Evolutionary conservation across 2,888 invertebrate genomes (phyloP), one percentile per base, ranked within the genome.

Genomic region (Drosophila flavopinicola): DNA sequence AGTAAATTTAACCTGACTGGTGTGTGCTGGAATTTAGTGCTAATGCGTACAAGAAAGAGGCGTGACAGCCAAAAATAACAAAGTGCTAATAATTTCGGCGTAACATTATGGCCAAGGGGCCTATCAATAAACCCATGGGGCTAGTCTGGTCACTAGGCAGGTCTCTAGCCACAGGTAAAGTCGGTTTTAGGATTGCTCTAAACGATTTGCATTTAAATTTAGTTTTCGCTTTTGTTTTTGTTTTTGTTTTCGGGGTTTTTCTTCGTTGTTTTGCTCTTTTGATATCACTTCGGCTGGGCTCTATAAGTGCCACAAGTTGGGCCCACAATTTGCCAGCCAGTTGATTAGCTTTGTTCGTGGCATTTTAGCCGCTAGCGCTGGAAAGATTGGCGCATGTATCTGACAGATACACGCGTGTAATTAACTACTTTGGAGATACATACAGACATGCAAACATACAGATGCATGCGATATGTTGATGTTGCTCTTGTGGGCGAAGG

Each of bases 1-100:
- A 56, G 41, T 42, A 56, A 44, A 33, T 45, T 45, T 6, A 52
- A 33, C 15, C 32, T 24, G n/a, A 6, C 30, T 32, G 44, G 24
- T 39, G 39, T 58, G 29, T 47, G 17, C 29, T 47, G 35, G 59
- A 80, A 80, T 85, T 85, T 85, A 80, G 82, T 80, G 85, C 75
- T 85, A 78, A 82, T 80, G 67, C 67, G 70, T 75, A 80, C 80
- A 80, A 85, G 80, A 82, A 78, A 80, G 78, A 70, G 80, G 80
- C 80, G 80, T 85, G 66, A 42, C 82, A 49, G 57, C 60, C 78
- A 42, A 85, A 85, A 69, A 78, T 80, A 80, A 80, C 75, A 80
- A 80, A 80, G 80, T 80, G 80, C 85, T 82, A 80, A 80, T 80
- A 80, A 82, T 80, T 80, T 80, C 60, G 73, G 72, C 42, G 51